Conservation (phyloP, 2,888 invertebrate genomes). For the Spicauda simplicius region DNA sequence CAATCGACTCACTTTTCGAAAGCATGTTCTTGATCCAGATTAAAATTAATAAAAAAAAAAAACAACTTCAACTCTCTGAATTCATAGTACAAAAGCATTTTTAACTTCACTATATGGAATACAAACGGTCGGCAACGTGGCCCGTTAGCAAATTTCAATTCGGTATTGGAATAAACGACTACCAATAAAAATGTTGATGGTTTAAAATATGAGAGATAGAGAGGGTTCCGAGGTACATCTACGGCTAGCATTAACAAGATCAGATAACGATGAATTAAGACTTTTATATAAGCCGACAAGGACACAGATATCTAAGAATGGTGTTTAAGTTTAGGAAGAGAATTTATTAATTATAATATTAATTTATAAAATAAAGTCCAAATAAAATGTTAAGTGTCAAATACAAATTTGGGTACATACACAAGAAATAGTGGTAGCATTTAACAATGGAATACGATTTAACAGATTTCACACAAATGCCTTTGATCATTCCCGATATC, state of each 20-base stretch:
- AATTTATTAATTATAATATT: too few species aligned
- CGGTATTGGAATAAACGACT: slow-evolving; percentile 29
- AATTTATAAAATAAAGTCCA: too few species aligned
- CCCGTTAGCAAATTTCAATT: slow-evolving; percentile 35
- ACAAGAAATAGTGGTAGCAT: too few species aligned
- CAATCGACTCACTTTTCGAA: neutral
- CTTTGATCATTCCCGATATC: neutral
- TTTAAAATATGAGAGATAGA: slow-evolving; percentile 32
- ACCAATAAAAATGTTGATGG: slow-evolving; percentile 35
- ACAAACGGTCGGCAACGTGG: slow-evolving; percentile 29
- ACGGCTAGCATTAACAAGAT: too few species aligned
- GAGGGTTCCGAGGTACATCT: too few species aligned
- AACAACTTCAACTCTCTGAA: neutral
- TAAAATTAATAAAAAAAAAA: slow-evolving; percentile 18
- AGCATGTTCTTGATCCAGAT: slow-evolving; percentile 15
- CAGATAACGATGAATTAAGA: too few species aligned
- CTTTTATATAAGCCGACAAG: too few species aligned
- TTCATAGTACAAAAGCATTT: slow-evolving; percentile 4
- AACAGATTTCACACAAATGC: too few species aligned
- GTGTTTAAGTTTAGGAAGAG: too few species aligned
- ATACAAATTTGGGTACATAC: too few species aligned
- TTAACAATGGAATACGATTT: neutral
- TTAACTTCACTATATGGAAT: slow-evolving; percentile 28
- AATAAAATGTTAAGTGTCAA: too few species aligned
- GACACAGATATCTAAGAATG: too few species aligned